Conservation (phyloP, 2,113 vertebrate species). For the Nipponia nippon region DNA sequence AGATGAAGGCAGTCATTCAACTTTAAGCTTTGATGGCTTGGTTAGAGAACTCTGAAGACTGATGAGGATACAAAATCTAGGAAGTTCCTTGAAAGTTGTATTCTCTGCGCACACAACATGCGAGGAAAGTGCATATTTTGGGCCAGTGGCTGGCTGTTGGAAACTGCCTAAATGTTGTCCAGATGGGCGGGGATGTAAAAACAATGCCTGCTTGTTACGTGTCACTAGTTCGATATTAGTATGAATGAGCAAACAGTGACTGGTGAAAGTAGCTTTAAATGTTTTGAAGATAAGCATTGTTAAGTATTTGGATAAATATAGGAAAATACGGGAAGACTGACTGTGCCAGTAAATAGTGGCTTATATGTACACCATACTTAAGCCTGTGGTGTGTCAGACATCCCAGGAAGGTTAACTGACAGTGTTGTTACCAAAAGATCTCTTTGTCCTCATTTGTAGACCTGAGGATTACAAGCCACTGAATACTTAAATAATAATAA, state of each 20-base stretch:
- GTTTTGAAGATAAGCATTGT: background rate
- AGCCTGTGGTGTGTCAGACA: background rate
- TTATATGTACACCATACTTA: background rate
- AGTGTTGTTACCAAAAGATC: background rate
- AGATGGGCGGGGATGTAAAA: background rate
- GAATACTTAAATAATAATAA: background rate
- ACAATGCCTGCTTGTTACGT: accelerated
- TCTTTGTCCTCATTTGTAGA: background rate
- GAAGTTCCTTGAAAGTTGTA: background rate
- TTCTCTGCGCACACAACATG: background rate
- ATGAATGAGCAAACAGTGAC: background rate
- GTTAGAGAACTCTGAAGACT: background rate
- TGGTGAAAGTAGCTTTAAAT: background rate
- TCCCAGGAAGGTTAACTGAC: background rate
- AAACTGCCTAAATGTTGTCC: background rate
- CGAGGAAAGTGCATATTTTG: background rate
- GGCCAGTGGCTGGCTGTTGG: background rate
- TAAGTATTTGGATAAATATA: background rate
- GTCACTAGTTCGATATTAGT: background rate
- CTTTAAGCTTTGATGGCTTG: background rate
- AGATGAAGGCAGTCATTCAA: background rate
- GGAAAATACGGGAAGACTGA: background rate
- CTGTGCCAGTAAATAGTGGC: background rate
- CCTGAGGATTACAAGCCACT: background rate
- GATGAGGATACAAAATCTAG: background rate